Evolutionary conservation across 2,888 invertebrate species (phyloP).

Genomic region (Lycocerus yunnanus): DNA sequence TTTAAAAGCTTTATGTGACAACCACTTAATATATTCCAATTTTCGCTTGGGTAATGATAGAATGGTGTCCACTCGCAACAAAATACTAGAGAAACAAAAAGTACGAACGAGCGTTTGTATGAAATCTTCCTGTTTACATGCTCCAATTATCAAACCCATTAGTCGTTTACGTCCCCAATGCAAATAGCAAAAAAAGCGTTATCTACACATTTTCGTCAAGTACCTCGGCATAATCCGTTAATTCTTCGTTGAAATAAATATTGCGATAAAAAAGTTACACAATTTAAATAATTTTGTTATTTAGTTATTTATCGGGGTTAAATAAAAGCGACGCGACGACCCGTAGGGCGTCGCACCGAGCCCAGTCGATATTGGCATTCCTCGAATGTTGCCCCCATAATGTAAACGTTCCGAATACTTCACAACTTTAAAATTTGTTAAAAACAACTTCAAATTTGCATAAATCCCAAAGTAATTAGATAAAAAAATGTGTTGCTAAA

Average conservation of each 20-base stretch:
- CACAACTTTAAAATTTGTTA: slow-evolving; percentile 5
- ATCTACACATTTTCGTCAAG: neutral
- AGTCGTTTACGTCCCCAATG: neutral
- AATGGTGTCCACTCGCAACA: neutral
- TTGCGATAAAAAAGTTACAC: neutral
- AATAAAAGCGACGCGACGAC: slow-evolving; percentile 24
- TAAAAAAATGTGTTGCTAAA: neutral
- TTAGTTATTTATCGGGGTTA: slow-evolving; percentile 18
- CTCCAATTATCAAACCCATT: neutral
- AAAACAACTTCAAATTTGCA: neutral
- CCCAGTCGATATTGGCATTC: slow-evolving; percentile 15
- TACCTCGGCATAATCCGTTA: neutral
- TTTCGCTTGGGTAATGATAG: slow-evolving; percentile 1
- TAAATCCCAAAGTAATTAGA: neutral
- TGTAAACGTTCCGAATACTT: slow-evolving; percentile 8
- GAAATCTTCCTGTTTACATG: neutral
- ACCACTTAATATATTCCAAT: slow-evolving; percentile 14
- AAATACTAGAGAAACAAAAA: neutral
- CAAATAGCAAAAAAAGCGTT: neutral
- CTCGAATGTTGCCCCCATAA: slow-evolving; percentile 13
- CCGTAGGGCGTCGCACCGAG: slow-evolving; percentile 19
- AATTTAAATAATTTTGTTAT: neutral
- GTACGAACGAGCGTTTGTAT: neutral
- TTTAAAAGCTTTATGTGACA: slow-evolving; percentile 11
- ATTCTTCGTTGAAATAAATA: neutral